Conservation (phyloP, 2,888 invertebrate genomes). For the Stenodera caucasica region DNA sequence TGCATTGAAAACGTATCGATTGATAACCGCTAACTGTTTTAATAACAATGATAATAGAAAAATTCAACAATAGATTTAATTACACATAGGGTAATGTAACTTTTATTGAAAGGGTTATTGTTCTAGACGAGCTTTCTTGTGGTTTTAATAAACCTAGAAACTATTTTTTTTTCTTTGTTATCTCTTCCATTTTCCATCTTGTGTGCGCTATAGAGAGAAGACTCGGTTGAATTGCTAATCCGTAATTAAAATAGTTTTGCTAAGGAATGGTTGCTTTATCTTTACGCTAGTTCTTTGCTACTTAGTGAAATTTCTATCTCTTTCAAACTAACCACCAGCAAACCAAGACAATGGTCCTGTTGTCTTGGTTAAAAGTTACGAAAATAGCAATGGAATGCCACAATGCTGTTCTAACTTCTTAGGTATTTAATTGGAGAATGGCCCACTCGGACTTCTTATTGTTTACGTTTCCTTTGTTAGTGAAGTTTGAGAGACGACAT, state of each 20-base stretch:
- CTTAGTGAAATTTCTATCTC: slow-evolving; percentile 38
- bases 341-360: slow-evolving; percentile 39
- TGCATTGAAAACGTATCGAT: slow-evolving; percentile 37
- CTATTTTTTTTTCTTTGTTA: slow-evolving; percentile 28
- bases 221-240: slow-evolving; percentile 32
- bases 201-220: background rate
- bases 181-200: background rate
- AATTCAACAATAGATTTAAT: background rate
- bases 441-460: slow-evolving; percentile 48
- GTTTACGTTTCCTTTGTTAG: slow-evolving; percentile 49
- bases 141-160: slow-evolving; percentile 28
- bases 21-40: slow-evolving; percentile 22
- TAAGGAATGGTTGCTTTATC: slow-evolving; percentile 37
- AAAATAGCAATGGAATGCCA: slow-evolving; percentile 38
- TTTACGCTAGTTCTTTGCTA: slow-evolving; percentile 37
- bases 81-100: background rate
- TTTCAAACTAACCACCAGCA: background rate
- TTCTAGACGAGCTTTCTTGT: slow-evolving; percentile 14
- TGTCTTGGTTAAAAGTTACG: slow-evolving; percentile 42
- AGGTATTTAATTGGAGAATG: slow-evolving; percentile 51
- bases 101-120: slow-evolving; percentile 12
- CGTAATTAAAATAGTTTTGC: slow-evolving; percentile 41
- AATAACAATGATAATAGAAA: background rate
- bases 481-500: slow-evolving; percentile 38
- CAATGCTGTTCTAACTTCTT: slow-evolving; percentile 38